Evolutionary conservation across 2,888 invertebrate species (phyloP), one percentile per base, ranked within the genome.

Genomic region (Papilio demoleus): DNA sequence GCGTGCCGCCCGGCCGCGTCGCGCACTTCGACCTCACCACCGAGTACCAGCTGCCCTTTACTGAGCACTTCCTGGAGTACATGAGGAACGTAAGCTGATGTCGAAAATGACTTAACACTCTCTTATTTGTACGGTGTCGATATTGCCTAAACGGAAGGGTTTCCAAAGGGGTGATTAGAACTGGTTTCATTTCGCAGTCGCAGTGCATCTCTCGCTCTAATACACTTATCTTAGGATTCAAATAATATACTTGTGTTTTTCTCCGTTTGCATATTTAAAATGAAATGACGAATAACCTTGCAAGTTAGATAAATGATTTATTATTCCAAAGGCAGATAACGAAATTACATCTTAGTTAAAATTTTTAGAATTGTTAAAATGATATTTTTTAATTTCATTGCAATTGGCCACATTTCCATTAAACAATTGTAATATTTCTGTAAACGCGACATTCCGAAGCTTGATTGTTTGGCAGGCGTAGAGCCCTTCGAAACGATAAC

Each of bases 1-100:
- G 83, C 63, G 75, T 87, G 77, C 74, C 63, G 34, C 67, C 81
- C 14, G 84, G 82, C 0, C 79, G 87, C 0, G 85, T 88, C 40
- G 73, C 83, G 19, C 73, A 82, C 38, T 83, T 86, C 68, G 84
- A 87, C 75, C 86, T 85, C 76, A 80, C 85, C 38, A 81, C 84
- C 0, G 83, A 87, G 59, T 88, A 88, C 67, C 83, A 84, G 31
- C 70, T 85, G 58, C 71, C 75, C 12, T 71, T 85, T 34, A 81
- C 81, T 0, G 79, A 79, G 1, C 72, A 82, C 0, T 83, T 88
- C 67, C 70, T 86, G 0, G 47, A 81, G 12, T 87, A 87, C 62
- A 73, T 88, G 74, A 84, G 81, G 75, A 71, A 80, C 70, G 87
- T 86, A n/a, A 75, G 85, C 77, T n/a, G n/a, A 40, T 22, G 0